Evolutionary conservation across 2,113 vertebrate species (phyloP), one percentile per base, ranked within the genome.

Genomic region (Apodemus speciosus): DNA sequence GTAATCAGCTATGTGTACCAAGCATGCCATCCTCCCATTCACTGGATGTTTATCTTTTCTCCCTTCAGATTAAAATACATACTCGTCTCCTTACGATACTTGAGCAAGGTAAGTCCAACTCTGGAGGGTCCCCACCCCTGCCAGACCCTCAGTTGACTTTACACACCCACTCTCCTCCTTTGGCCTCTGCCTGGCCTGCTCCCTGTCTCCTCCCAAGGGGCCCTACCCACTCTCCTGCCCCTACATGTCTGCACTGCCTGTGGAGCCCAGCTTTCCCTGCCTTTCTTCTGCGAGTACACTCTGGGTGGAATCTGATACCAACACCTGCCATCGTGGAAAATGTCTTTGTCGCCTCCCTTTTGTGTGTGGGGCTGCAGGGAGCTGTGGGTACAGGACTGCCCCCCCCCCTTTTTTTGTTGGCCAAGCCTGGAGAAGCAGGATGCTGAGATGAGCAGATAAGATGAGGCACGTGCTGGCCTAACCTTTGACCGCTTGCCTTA

Each of bases 31-130:
- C 51, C 77, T 64, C n/a, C 1, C 94, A 95, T 93, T 98, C 84
- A 98, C 58, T 93, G 15, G 71, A 95, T 98, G 97, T 58, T 98
- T 99, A 92, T 99, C 95, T 98, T 98, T 97, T 98, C 98, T 99
- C 97, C 98, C 97, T 98, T 99, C 98, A 99, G 99, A 99, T 99
- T 99, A 99, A 99, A 97, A 96, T 97, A 97, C 96, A 93, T 98
- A 98, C 98, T 94, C 98, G 97, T 98, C 98, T 98, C 97, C 93
- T 98, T 98, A 98, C 97, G n/a, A 97, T 98, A 97, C 98, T 85
- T 97, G 98, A 98, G 62, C 93, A 99, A 99, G 99, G 99, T 99
- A 99, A 99, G 99, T 97, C 95, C 23, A 0, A 97, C 93, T 94
- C 96, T 96, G 35, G 0, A 58, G 72, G 95, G 71, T 87, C 20